Evolutionary conservation across 2,888 invertebrate genomes (phyloP).

Genomic region (Megastigmus dorsalis): DNA sequence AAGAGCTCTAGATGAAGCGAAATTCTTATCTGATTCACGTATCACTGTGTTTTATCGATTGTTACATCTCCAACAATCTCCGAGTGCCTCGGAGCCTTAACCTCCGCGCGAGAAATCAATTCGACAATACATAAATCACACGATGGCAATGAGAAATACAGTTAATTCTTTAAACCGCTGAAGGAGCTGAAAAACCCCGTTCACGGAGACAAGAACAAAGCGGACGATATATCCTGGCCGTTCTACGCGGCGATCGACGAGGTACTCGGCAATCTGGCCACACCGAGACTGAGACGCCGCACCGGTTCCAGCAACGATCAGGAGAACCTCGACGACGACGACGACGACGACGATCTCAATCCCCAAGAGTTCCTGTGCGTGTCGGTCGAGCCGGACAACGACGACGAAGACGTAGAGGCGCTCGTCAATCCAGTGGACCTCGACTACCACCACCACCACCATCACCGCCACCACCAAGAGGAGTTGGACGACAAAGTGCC

Average conservation of each 20-base stretch:
- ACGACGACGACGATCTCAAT: constrained; percentile 62
- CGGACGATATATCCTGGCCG: constrained; percentile 69
- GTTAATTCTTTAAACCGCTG: background rate
- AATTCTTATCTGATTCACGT: no score
- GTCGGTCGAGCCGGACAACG: constrained; percentile 57
- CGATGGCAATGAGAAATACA: no score
- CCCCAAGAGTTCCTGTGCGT: constrained; percentile 67
- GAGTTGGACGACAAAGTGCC: constrained; percentile 8
- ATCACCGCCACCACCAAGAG: constrained; percentile 1
- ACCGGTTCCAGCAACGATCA: constrained; percentile 34
- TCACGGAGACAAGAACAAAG: constrained; percentile 68
- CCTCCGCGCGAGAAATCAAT: no score
- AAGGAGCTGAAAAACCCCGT: constrained; percentile 68
- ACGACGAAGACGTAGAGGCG: constrained; percentile 25
- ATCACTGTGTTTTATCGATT: no score
- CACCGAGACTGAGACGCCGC: background rate
- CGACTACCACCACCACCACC: constrained; percentile 2
- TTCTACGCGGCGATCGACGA: constrained; percentile 69
- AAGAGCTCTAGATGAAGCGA: no score
- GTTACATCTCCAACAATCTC: no score
- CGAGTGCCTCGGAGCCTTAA: no score
- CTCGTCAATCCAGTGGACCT: background rate
- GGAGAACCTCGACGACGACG: constrained; percentile 51
- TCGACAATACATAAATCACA: no score
- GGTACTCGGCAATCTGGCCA: constrained; percentile 59